Percentiles rank a stretch among this genome's conserved stretches.
These are phyloP conservation scores for Nibea coibor DNA, from an alignment of 2,113 vertebrate genomes.

Conservation along the genomic window DNA sequence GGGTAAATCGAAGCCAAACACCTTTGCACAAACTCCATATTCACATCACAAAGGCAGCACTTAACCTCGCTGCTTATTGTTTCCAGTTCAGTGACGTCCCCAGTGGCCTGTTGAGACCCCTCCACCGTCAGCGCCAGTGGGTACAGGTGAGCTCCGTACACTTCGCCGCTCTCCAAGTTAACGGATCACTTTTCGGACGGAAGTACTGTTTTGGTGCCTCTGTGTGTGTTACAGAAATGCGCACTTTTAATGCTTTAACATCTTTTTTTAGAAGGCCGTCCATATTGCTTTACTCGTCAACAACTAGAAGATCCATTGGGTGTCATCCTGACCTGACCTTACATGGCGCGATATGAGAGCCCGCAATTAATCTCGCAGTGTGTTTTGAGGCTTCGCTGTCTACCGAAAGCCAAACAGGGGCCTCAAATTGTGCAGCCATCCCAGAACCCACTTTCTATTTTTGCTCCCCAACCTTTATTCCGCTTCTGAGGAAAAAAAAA, in stretches of 20 bases:
- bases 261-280: neutral
- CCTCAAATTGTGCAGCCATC: conserved; percentile 71
- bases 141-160: neutral
- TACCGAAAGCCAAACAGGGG: conserved; percentile 60
- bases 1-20: neutral
- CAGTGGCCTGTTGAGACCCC: neutral
- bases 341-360: conserved; percentile 5
- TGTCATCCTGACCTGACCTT: conserved; percentile 6
- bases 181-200: conserved; percentile 20
- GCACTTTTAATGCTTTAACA: neutral
- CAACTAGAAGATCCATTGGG: neutral
- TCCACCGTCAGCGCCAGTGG: neutral
- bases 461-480: conserved; percentile 69
- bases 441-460: conserved; percentile 76
- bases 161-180: neutral
- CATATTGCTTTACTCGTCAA: neutral
- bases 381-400: conserved; percentile 45
- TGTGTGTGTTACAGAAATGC: neutral
- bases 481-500: conserved; percentile 40
- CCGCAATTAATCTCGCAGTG: conserved; percentile 28
- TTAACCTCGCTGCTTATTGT: conserved; percentile 1
- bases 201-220: neutral
- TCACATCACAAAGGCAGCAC: conserved; percentile 5
- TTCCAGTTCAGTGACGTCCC: conserved; percentile 8
- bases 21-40: neutral